Percentiles rank a stretch among this genome's conserved stretches.
Conservation (phyloP, 2,797 vertebrate species). For the Phyllotis vaccarum region DNA sequence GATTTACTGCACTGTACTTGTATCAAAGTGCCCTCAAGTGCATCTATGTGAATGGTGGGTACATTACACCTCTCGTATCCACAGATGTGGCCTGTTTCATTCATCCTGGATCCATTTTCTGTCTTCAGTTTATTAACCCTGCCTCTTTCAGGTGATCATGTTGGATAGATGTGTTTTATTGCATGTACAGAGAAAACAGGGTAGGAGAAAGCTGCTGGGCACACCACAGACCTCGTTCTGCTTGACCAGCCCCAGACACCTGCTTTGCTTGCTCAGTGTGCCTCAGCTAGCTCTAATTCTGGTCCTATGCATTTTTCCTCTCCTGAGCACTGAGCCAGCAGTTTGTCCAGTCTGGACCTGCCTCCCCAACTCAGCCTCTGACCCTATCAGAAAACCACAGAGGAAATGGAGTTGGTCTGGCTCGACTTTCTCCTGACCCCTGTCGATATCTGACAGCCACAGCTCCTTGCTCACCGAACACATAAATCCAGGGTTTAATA, state of each 20-base stretch:
- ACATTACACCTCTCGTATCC: not conserved
- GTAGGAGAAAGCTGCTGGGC: not conserved
- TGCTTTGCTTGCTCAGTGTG: not conserved
- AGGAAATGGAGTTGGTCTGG: not conserved
- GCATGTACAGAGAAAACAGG: fast-evolving
- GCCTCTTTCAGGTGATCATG: not conserved
- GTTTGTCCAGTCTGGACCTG: not conserved
- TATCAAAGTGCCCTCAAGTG: not conserved
- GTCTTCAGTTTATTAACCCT: not conserved
- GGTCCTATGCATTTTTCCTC: fast-evolving
- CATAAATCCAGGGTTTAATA: not conserved
- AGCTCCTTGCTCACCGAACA: not conserved
- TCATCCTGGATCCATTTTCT: not conserved
- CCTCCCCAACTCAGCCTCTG: not conserved
- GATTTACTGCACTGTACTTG: fast-evolving
- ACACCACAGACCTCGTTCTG: too few species aligned
- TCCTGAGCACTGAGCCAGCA: fast-evolving
- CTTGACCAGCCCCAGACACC: not conserved
- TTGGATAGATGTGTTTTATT: fast-evolving
- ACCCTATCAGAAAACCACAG: not conserved
- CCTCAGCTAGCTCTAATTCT: not conserved
- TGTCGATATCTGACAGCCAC: not conserved
- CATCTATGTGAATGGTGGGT: not conserved
- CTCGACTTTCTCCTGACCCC: not conserved
- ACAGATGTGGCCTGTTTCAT: too few species aligned